Base-by-base conservation (phyloP, 2,888 invertebrate genomes). In the Callyntrura guangdongensis region DNA sequence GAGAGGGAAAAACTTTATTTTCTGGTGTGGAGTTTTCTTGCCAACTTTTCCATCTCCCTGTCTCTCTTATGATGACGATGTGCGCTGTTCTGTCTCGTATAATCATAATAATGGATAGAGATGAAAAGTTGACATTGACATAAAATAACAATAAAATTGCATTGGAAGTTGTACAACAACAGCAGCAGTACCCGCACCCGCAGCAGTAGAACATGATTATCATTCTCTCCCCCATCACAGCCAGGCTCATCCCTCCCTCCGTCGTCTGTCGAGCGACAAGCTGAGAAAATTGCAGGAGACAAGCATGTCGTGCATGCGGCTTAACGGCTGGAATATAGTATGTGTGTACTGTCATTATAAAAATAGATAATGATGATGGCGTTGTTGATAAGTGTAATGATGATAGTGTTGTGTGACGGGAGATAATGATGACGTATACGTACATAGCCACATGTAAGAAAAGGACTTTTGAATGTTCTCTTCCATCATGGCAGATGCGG, bases 91-190 rank as follows among this genome's bases (percentile, higher is more conserved):
- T 79, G 81, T 82, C 45, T 82, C 11, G 81, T 36, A 47, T 86
- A 86, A 86, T 79, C 74, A 79, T 79, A 47, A 79, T 79, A 47
- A 64, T 64, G 64, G 64, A 64, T 64, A 64, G 45, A 25, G 64
- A 79, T 17, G 79, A 53, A 53, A 86, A n/a, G 87, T 87, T 87
- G 87, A 87, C 87, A 82, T 87, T 87, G 87, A 87, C 87, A 87
- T 87, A 87, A 87, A 87, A 87, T 87, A 87, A 87, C 87, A 87
- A 87, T 87, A 87, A 87, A 81, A 79, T 49, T 67, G 87, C 87
- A 87, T 87, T 72, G 81, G 36, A 79, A 56, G 27, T 36, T 36
- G 36, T 36, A 36, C 36, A 36, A 36, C 17, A 17, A 17, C 17
- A 9, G 47, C 20, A 45, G 45, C 17, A 45, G 25, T 5, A 59